phyloP scores from a whole-genome alignment of 2,888 invertebrate genomes.

The Strigamia maritima region DNA sequence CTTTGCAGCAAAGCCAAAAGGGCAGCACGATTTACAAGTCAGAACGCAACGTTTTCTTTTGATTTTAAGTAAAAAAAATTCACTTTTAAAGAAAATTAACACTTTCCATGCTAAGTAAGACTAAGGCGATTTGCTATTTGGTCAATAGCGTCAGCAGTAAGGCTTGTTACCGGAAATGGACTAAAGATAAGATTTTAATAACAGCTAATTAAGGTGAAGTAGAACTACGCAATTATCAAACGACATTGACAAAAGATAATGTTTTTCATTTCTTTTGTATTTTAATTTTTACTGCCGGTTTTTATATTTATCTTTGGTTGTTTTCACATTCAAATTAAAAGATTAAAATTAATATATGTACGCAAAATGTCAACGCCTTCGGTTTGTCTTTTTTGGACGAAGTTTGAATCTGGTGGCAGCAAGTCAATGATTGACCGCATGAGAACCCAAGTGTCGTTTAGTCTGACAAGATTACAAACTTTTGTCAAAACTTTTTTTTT shows the following conservation, averaged over 20 bases:
- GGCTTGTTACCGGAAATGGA: constrained; percentile 26
- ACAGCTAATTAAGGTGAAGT: constrained; percentile 31
- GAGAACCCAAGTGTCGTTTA: too few relatives aligned
- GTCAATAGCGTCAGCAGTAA: not conserved
- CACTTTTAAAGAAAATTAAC: not conserved
- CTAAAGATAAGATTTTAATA: constrained; percentile 33
- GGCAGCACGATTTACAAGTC: too few relatives aligned
- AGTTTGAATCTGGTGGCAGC: too few relatives aligned
- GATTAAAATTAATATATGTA: not conserved
- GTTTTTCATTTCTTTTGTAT: not conserved
- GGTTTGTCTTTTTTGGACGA: not conserved
- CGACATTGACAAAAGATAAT: constrained; percentile 21
- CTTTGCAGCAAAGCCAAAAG: too few relatives aligned
- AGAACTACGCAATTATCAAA: not conserved
- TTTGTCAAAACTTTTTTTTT: not conserved
- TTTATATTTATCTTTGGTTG: not conserved
- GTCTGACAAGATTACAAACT: not conserved
- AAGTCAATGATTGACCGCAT: too few relatives aligned
- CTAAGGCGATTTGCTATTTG: not conserved
- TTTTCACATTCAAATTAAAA: not conserved
- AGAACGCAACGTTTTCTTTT: too few relatives aligned
- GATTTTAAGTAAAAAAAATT: too few relatives aligned
- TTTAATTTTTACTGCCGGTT: not conserved
- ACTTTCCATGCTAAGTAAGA: not conserved
- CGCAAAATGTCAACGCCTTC: not conserved